phyloP scores from a whole-genome alignment of 2,888 invertebrate species.

The Volucella inflata region DNA sequence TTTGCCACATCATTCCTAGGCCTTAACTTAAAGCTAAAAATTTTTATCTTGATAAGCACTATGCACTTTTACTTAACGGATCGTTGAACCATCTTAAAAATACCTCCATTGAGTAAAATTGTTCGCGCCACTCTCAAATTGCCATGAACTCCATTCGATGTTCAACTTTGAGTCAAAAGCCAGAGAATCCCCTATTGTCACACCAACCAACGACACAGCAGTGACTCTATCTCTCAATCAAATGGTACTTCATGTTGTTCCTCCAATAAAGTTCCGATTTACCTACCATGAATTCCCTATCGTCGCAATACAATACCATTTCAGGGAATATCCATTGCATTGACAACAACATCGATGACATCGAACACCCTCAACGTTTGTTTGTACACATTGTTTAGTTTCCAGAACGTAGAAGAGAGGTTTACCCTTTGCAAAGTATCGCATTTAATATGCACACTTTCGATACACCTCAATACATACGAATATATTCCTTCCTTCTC shows the following conservation, averaged over 20 bases:
- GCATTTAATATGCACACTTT: conserved; percentile 51
- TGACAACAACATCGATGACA: conserved; percentile 9
- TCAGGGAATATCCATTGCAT: not conserved
- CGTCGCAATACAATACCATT: not conserved
- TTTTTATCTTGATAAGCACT: no score
- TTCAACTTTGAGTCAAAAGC: not conserved
- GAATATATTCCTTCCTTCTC: not conserved
- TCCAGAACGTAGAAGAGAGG: no score
- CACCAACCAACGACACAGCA: not conserved
- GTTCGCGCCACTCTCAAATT: not conserved
- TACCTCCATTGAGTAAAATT: not conserved
- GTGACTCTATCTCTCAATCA: conserved; percentile 2
- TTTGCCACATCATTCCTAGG: no score
- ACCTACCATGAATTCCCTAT: not conserved
- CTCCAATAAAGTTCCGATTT: conserved; percentile 14
- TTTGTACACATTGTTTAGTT: conserved; percentile 28
- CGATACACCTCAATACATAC: not conserved
- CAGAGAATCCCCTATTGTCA: not conserved
- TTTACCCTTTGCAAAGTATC: conserved; percentile 34
- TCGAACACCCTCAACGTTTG: conserved; percentile 21
- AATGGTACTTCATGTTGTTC: not conserved
- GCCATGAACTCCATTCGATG: not conserved
- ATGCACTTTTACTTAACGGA: not conserved
- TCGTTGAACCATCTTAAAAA: conserved; percentile 1
- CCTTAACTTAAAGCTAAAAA: no score